Conservation (phyloP, 2,113 vertebrate genomes). For the Ophiodon elongatus region DNA sequence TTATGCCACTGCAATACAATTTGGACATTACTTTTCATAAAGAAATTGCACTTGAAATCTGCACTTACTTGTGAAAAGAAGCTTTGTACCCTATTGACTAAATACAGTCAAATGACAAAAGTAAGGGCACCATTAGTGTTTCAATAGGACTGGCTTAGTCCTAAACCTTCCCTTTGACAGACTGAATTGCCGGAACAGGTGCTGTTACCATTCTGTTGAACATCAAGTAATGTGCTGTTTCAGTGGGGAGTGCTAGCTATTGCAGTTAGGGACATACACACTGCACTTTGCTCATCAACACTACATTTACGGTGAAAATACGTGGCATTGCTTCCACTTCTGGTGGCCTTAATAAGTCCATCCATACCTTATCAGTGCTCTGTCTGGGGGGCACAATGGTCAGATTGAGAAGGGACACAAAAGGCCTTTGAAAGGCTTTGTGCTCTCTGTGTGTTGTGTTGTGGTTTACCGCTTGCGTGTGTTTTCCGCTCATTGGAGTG, state of each 20-base stretch:
- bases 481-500: conserved; percentile 62
- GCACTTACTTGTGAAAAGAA: not conserved
- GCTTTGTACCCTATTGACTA: not conserved
- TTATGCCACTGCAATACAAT: not conserved
- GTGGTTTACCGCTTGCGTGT: conserved; percentile 54
- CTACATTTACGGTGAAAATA: conserved; percentile 59
- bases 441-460: conserved; percentile 62
- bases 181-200: conserved; percentile 31
- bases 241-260: conserved; percentile 13
- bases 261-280: conserved; percentile 39
- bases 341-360: conserved; percentile 76
- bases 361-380: conserved; percentile 76
- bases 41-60: not conserved
- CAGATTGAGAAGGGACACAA: conserved; percentile 78
- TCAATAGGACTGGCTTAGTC: not conserved
- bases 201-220: conserved; percentile 48
- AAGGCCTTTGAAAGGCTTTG: conserved; percentile 75
- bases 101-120: not conserved
- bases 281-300: conserved; percentile 57
- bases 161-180: conserved; percentile 23
- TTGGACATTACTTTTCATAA: not conserved
- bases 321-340: conserved; percentile 68
- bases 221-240: conserved; percentile 62
- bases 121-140: not conserved
- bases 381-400: conserved; percentile 77